Percentiles rank a stretch among this genome's conserved stretches.
These are phyloP conservation scores for Lepidurus arcticus DNA, from an alignment of 1,140 invertebrate species.

Conservation along the genomic window DNA sequence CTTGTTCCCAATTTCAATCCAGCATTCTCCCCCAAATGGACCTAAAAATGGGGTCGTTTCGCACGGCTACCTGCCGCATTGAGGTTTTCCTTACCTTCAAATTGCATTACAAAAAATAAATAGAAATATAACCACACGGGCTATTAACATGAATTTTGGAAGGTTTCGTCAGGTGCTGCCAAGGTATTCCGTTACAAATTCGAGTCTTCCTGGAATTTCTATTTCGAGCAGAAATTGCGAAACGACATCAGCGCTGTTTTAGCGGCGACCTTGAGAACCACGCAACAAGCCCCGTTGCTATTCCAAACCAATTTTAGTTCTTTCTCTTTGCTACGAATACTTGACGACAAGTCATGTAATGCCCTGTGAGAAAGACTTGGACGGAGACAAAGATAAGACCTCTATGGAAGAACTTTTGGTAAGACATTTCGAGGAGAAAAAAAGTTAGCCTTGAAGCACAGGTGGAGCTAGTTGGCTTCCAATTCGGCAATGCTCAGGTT, in stretches of 20 bases:
- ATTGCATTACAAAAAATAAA: no score
- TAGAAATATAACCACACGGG: no score
- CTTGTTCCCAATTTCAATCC: no score
- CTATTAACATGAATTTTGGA: no score
- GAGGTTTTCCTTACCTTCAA: no score
- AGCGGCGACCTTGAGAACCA: neutral
- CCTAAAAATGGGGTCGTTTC: no score
- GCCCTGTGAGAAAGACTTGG: neutral
- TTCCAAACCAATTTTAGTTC: neutral
- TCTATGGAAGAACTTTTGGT: neutral
- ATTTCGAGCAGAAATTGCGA: neutral
- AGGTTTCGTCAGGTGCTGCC: no score
- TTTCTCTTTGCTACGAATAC: neutral
- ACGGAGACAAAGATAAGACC: neutral
- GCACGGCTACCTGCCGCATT: no score
- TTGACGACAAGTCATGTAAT: neutral
- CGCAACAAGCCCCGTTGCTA: neutral
- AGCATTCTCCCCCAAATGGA: no score
- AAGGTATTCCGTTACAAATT: neutral
- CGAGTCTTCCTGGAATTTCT: neutral
- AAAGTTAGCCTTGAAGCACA: constrained; percentile 18
- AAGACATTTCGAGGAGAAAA: neutral
- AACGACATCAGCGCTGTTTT: neutral
- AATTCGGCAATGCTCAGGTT: neutral
- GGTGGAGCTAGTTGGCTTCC: constrained; percentile 7